A percentile compares a stretch with the other conserved stretches of the same genome.
These are phyloP conservation scores for Polydrusus tereticollis DNA, from an alignment of 2,888 invertebrate genomes.

Conservation along the genomic window DNA sequence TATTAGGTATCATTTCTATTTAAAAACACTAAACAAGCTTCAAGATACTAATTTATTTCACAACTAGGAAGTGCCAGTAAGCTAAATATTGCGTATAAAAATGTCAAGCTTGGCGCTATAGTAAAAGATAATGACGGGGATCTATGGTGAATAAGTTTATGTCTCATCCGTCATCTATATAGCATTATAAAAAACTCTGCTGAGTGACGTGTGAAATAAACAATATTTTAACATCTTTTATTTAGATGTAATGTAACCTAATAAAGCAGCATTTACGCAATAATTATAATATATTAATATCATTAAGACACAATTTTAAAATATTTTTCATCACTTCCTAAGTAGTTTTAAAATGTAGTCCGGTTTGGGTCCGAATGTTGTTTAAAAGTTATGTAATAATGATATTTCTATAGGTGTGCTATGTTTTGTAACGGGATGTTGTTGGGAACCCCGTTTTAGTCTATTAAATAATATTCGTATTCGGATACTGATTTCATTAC, in stretches of 20 bases:
- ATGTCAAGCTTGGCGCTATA: not conserved
- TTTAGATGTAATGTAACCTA: not conserved
- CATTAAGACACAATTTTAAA: no score
- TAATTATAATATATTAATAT: no score
- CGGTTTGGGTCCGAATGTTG: no score
- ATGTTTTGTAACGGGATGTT: no score
- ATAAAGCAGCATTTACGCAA: no score
- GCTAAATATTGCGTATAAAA: not conserved
- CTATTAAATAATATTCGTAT: no score
- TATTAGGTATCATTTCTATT: constrained; percentile 6
- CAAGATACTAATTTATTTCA: not conserved
- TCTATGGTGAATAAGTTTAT: not conserved
- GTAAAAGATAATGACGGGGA: not conserved
- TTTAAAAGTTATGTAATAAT: no score
- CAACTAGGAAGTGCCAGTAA: not conserved
- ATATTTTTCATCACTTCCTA: no score
- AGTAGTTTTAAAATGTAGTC: no score
- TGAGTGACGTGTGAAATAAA: constrained; percentile 13
- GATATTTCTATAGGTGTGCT: no score
- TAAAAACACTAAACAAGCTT: not conserved
- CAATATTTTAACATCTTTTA: not conserved
- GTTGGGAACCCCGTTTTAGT: no score
- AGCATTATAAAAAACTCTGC: not conserved
- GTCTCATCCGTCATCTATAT: not conserved
- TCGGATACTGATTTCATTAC: no score